Evolutionary conservation across 92 coral and sea anemone genomes (phyloP).

Genomic region (Bergia sp.): DNA sequence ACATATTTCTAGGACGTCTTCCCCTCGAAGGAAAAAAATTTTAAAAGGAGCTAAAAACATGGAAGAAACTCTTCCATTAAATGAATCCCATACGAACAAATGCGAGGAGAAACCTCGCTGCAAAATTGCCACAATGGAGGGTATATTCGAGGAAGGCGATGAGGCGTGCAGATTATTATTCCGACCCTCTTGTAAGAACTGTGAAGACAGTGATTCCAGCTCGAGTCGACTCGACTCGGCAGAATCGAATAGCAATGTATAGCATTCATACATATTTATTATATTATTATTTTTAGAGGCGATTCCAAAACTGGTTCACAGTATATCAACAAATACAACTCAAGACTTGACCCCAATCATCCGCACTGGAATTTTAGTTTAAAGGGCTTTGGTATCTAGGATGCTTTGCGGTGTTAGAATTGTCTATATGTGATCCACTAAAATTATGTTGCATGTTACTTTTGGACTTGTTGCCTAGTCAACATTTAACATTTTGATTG

Average conservation of each 20-base stretch:
- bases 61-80: slow-evolving; percentile 31
- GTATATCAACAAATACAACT: background rate
- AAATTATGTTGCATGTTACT: too few species aligned
- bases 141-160: slow-evolving; percentile 22
- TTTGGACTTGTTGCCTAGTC: background rate
- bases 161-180: background rate
- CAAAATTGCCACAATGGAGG: slow-evolving; percentile 42
- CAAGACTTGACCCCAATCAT: background rate
- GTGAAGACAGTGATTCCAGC: slow-evolving; percentile 10
- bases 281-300: background rate
- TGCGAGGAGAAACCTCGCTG: slow-evolving; percentile 30
- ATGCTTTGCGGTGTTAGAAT: too few species aligned
- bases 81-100: slow-evolving; percentile 12
- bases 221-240: slow-evolving; percentile 32
- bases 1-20: slow-evolving; percentile 44
- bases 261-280: slow-evolving; percentile 4
- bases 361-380: background rate
- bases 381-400: background rate
- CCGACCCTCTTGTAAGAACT: slow-evolving; percentile 12
- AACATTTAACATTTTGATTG: background rate
- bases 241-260: slow-evolving; percentile 38
- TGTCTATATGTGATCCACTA: background rate
- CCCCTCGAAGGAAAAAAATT: slow-evolving; percentile 56
- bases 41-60: slow-evolving; percentile 7
- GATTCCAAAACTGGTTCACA: background rate